These are phyloP conservation scores for Willowsia nigromaculata DNA, from an alignment of 2,888 invertebrate genomes.

Conservation along the genomic window DNA sequence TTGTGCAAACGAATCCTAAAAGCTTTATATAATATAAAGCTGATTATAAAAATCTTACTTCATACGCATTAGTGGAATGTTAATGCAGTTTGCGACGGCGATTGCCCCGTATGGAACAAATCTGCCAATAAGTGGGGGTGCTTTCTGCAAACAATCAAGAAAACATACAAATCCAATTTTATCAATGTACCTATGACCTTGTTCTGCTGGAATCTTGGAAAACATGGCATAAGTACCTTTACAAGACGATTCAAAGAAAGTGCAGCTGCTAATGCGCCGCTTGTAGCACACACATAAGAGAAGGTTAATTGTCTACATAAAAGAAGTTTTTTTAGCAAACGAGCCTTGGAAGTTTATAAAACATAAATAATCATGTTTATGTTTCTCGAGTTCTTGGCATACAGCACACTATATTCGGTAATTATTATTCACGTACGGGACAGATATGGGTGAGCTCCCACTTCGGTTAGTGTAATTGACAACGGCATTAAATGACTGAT, in stretches of 20 bases:
- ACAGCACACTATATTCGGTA: not conserved
- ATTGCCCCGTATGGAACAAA: conserved; percentile 98
- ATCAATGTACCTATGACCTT: too few relatives aligned
- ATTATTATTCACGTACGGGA: conserved; percentile 80
- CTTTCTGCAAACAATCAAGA: conserved; percentile 83
- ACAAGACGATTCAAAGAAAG: conserved; percentile 91
- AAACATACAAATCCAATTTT: not conserved
- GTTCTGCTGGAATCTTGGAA: too few relatives aligned
- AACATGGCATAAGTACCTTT: conserved; percentile 85
- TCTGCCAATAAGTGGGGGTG: conserved; percentile 89
- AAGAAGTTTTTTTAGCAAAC: too few relatives aligned
- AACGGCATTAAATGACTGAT: conserved; percentile 99
- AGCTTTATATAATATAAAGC: not conserved
- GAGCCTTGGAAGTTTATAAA: too few relatives aligned
- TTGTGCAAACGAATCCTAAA: not conserved
- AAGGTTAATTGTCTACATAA: conserved; percentile 86
- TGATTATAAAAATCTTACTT: conserved; percentile 82
- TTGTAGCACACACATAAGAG: conserved; percentile 93
- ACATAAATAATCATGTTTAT: too few relatives aligned
- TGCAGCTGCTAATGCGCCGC: conserved; percentile 94
- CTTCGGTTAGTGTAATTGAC: conserved; percentile 99
- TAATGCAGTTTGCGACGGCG: conserved; percentile 97
- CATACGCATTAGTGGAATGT: conserved; percentile 98
- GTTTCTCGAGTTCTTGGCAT: too few relatives aligned
- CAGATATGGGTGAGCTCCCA: conserved; percentile 86